These are phyloP conservation scores for Sycophila sp. DNA, from an alignment of 1,140 invertebrate species.

Conservation along the genomic window DNA sequence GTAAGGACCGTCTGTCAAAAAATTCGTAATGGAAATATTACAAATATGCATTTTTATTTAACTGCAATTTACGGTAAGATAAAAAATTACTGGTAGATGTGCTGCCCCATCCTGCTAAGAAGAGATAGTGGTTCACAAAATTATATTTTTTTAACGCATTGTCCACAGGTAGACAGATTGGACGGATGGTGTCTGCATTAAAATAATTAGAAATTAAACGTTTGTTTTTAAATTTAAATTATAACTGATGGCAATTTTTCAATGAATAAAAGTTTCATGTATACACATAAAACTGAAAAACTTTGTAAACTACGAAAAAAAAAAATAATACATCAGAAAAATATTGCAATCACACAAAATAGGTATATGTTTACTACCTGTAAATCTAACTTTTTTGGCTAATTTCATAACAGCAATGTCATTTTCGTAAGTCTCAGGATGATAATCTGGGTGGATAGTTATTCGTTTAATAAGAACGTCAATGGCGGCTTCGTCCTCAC, in stretches of 20 bases:
- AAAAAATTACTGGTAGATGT: conserved; percentile 71
- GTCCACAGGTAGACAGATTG: conserved; percentile 78
- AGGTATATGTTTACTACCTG: too few relatives aligned
- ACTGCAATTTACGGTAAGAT: too few relatives aligned
- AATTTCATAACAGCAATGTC: conserved; percentile 82
- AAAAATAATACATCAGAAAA: too few relatives aligned
- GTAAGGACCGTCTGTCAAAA: conserved; percentile 71
- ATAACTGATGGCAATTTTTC: too few relatives aligned
- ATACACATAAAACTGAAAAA: too few relatives aligned
- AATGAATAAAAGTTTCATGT: too few relatives aligned
- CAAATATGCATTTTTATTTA: too few relatives aligned
- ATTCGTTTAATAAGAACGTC: conserved; percentile 71
- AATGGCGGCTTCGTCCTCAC: conserved; percentile 68
- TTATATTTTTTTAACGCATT: conserved; percentile 61
- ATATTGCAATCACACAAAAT: too few relatives aligned
- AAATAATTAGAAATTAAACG: conserved; percentile 51
- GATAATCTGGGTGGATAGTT: conserved; percentile 75
- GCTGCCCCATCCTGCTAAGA: conserved; percentile 82
- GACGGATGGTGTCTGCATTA: conserved; percentile 73
- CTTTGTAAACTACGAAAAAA: too few relatives aligned
- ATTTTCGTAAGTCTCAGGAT: conserved; percentile 71
- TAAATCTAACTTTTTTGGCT: conserved; percentile 67
- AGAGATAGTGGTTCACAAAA: conserved; percentile 68
- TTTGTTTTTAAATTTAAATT: too few relatives aligned
- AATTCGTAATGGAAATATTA: conserved; percentile 4